Percentiles rank a stretch among this genome's conserved stretches.
These are phyloP conservation scores for Threskiornis aethiopicus DNA, from an alignment of 2,797 vertebrate species.

Conservation along the genomic window DNA sequence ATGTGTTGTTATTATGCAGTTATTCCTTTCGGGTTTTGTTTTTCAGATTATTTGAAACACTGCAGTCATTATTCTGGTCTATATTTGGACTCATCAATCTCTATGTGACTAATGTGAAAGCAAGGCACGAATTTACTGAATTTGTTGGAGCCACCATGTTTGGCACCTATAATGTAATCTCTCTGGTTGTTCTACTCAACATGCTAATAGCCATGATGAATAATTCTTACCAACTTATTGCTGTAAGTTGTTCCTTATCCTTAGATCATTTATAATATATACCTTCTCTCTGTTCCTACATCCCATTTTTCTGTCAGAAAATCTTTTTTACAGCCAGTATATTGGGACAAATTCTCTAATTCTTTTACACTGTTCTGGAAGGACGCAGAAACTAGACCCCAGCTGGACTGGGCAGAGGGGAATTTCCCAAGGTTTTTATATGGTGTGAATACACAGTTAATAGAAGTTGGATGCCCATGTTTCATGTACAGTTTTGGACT, in stretches of 20 bases:
- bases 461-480: background rate
- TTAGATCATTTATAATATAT: background rate
- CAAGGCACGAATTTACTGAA: constrained; percentile 90
- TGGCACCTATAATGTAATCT: constrained; percentile 96
- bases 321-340: background rate
- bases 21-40: background rate
- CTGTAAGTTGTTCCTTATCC: constrained; percentile 81
- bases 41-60: constrained; percentile 92
- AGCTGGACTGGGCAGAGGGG: background rate
- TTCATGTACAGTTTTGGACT: background rate
- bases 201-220: constrained; percentile 99
- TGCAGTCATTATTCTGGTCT: constrained; percentile 98
- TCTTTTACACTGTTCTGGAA: background rate
- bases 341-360: background rate
- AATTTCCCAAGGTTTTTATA: background rate
- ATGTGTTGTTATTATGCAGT: background rate
- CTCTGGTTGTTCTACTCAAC: constrained; percentile 95
- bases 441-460: background rate
- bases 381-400: background rate
- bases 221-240: constrained; percentile 98
- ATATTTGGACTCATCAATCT: constrained; percentile 95
- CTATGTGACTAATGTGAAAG: constrained; percentile 92
- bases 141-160: constrained; percentile 98
- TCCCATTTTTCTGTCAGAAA: background rate
- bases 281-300: background rate